A percentile compares a stretch with the other conserved stretches of the same genome.
Evolutionary conservation across 2,113 vertebrate species (phyloP).

Genomic region (Rhipidura dahli): DNA sequence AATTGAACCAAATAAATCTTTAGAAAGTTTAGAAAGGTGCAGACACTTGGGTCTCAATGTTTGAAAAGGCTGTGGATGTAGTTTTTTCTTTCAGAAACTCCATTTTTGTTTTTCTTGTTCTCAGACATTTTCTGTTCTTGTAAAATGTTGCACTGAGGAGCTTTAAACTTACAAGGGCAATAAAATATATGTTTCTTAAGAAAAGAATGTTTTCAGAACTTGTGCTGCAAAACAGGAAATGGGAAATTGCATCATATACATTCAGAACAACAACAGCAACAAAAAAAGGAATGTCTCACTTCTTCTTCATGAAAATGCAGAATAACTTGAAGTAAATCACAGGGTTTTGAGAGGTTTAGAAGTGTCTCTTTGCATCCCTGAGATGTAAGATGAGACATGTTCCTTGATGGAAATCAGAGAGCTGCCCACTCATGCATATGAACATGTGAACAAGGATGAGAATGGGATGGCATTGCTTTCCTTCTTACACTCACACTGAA

Average conservation of each 20-base stretch:
- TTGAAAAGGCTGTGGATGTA: not conserved
- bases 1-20: not conserved
- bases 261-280: not conserved
- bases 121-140: not conserved
- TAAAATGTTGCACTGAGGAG: not conserved
- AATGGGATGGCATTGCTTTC: too few species aligned
- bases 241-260: not conserved
- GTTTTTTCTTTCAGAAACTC: not conserved
- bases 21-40: not conserved
- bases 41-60: not conserved
- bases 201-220: not conserved
- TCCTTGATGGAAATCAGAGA: not conserved
- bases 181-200: not conserved
- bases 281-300: not conserved
- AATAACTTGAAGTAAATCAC: not conserved
- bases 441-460: not conserved
- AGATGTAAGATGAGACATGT: too few species aligned
- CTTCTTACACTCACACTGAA: not conserved
- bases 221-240: not conserved
- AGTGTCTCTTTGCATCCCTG: not conserved
- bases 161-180: not conserved
- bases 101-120: not conserved
- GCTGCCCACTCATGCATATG: fast-evolving
- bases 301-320: not conserved
- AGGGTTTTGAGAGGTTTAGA: not conserved